These are phyloP conservation scores for Euura lappo DNA, from an alignment of 1,140 invertebrate species.

Conservation along the genomic window DNA sequence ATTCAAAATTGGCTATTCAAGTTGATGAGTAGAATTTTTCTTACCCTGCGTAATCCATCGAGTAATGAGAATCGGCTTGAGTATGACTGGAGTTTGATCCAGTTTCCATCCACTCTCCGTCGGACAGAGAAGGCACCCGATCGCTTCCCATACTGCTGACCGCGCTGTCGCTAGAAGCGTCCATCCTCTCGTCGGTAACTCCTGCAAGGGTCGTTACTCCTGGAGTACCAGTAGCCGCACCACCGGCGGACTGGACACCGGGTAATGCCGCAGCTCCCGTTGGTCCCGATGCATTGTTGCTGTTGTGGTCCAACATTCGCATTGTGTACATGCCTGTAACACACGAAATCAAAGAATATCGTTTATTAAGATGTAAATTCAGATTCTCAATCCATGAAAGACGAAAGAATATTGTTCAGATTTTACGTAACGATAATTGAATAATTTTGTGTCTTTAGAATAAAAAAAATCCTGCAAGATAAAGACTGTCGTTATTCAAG, in stretches of 20 bases:
- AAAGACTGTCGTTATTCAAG: no score
- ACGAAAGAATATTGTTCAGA: no score
- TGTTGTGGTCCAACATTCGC: constrained; percentile 75
- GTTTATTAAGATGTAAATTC: no score
- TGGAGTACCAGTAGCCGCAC: constrained; percentile 37
- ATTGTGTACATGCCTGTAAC: constrained; percentile 83
- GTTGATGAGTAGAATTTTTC: background rate
- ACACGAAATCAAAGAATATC: constrained; percentile 28
- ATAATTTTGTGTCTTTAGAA: no score
- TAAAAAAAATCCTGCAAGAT: no score
- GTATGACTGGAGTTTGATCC: constrained; percentile 83
- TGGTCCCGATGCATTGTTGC: constrained; percentile 59
- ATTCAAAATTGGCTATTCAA: no score
- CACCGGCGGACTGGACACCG: constrained; percentile 45
- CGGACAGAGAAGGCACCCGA: constrained; percentile 83
- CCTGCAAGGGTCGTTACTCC: constrained; percentile 34
- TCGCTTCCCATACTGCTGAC: constrained; percentile 92
- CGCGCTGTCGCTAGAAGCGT: constrained; percentile 85
- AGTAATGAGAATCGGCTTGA: constrained; percentile 64
- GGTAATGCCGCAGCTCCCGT: constrained; percentile 49
- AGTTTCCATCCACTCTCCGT: constrained; percentile 87
- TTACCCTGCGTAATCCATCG: constrained; percentile 60
- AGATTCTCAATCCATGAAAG: no score
- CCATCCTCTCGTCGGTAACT: constrained; percentile 70
- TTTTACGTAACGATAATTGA: no score